Conservation (phyloP, 2,888 invertebrate species). For the Pocota personata region DNA sequence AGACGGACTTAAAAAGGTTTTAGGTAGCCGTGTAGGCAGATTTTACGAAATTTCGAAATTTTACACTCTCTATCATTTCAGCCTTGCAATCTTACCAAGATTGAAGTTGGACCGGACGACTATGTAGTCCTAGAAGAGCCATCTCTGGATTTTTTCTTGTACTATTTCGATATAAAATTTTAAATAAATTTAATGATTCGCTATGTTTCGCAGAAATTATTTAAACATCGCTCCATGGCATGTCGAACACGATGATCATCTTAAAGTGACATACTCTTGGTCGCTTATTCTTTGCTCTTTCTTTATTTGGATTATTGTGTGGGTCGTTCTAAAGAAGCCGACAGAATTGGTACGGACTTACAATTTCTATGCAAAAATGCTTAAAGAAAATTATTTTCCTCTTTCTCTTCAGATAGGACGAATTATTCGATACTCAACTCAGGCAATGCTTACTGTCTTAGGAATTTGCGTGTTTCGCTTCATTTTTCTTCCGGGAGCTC, state of each 20-base stretch:
- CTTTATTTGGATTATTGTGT: not conserved
- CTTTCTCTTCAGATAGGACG: not conserved
- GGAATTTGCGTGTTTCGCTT: not conserved
- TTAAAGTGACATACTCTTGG: not conserved
- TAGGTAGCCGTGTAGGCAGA: not conserved
- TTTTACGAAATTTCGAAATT: no score
- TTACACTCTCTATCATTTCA: not conserved
- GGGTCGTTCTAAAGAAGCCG: not conserved
- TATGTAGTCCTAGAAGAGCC: not conserved
- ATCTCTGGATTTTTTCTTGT: constrained; percentile 40
- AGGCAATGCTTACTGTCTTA: not conserved
- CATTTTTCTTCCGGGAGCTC: not conserved
- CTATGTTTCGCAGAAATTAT: not conserved
- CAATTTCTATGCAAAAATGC: not conserved
- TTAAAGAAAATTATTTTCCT: not conserved
- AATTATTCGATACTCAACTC: not conserved
- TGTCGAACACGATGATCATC: not conserved
- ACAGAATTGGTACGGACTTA: not conserved
- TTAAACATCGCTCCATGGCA: not conserved
- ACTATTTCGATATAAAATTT: not conserved
- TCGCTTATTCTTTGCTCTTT: not conserved
- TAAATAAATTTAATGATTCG: not conserved
- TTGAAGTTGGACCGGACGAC: not conserved
- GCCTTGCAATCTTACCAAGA: not conserved
- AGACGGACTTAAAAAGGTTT: no score